These are phyloP conservation scores for Mongoloraphidia duomilia DNA, from an alignment of 2,888 invertebrate genomes.

Conservation along the genomic window DNA sequence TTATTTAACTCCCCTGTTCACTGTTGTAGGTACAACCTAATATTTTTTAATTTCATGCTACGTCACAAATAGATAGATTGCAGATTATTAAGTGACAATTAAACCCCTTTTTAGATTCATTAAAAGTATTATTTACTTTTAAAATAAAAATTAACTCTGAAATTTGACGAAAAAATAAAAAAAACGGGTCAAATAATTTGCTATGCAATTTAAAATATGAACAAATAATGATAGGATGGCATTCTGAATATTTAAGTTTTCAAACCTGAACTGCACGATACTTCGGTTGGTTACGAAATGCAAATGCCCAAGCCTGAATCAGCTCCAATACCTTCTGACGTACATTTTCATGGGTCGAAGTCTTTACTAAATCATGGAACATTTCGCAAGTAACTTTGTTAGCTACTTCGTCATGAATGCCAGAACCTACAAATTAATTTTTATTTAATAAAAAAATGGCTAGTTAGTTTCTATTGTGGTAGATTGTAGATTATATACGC, in stretches of 20 bases:
- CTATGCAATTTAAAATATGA: neutral
- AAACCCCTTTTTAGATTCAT: too few species aligned
- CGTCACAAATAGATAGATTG: too few species aligned
- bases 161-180: neutral
- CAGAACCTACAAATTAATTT: conserved; percentile 34
- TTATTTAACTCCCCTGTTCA: too few species aligned
- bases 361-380: conserved; percentile 73
- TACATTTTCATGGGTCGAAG: conserved; percentile 68
- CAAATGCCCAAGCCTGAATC: conserved; percentile 95
- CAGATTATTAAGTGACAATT: too few species aligned
- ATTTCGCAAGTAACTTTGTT: conserved; percentile 89
- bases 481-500: too few species aligned
- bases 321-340: conserved; percentile 79
- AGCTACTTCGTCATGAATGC: conserved; percentile 84
- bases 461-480: too few species aligned
- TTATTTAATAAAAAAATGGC: too few species aligned
- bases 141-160: conserved; percentile 10
- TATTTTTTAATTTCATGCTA: too few species aligned
- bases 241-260: conserved; percentile 1
- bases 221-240: neutral
- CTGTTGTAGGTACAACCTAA: too few species aligned
- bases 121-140: too few species aligned
- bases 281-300: conserved; percentile 84
- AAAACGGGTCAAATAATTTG: neutral
- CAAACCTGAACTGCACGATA: conserved; percentile 74